These are phyloP conservation scores for Hypotaenidia philippensis DNA, from an alignment of 2,797 vertebrate genomes.

Conservation along the genomic window DNA sequence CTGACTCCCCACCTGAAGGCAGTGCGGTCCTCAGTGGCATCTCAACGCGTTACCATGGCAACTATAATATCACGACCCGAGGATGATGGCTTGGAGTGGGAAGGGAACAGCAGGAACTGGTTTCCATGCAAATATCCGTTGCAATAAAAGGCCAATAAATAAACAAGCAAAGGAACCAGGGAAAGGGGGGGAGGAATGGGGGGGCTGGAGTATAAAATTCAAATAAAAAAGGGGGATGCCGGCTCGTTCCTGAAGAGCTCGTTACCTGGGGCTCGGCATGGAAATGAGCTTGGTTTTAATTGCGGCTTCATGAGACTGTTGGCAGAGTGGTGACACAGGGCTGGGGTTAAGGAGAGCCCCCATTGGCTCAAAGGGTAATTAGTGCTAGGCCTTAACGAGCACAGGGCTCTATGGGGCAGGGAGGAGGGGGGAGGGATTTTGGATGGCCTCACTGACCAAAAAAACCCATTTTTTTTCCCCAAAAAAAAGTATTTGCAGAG, in stretches of 20 bases:
- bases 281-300: not conserved
- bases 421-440: not conserved
- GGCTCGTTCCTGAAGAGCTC: not conserved
- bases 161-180: not conserved
- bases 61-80: constrained; percentile 9
- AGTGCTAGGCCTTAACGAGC: not conserved
- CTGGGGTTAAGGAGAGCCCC: constrained; percentile 7
- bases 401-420: not conserved
- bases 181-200: not conserved
- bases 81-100: constrained; percentile 25
- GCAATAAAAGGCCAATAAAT: constrained; percentile 51
- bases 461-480: accelerated
- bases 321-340: accelerated
- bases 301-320: accelerated
- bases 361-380: not conserved
- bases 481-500: accelerated
- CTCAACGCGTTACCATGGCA: constrained; percentile 49
- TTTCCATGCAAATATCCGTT: constrained; percentile 55
- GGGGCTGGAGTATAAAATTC: not conserved
- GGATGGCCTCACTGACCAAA: not conserved
- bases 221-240: not conserved
- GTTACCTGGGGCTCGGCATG: not conserved
- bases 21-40: constrained; percentile 38
- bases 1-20: constrained; percentile 53
- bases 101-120: constrained; percentile 56